Evolutionary conservation across 2,888 invertebrate species (phyloP), one percentile per base, ranked within the genome.

Genomic region (Alitta virens): DNA sequence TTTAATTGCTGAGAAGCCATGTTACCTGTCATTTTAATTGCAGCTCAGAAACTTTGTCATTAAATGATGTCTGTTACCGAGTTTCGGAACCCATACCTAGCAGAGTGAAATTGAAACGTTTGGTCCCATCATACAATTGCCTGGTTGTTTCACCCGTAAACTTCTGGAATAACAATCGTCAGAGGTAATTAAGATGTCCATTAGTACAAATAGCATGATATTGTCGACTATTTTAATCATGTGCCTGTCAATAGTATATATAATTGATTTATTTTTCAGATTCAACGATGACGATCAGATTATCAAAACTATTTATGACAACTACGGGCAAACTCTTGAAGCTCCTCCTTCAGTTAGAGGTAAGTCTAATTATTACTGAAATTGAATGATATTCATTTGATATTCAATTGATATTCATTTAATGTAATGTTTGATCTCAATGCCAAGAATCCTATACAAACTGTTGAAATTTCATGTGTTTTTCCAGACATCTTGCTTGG

Each of bases 131-230:
- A 79, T 96, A 93, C 80, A 91, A 89, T 79, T 97, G 97, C 81
- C 86, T 97, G 26, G 84, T 94, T 43, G 83, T 97, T 9, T 96
- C 96, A 0, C 97, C 96, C 0, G 94, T 94, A 5, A 94, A 93
- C 84, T 86, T 97, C 63, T 97, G 97, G 97, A 89, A 67, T 7
- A 69, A 68, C 38, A 73, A 78, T 57, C 46, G 46, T 21, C 18
- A 46, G 33, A 33, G 33, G 33, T 33, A 33, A 33, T 33, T 33
- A 33, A 33, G 33, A 33, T 12, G 33, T 5, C 33, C 33, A 33
- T n/a, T n/a, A n/a, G n/a, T n/a, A n/a, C n/a, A n/a, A n/a, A n/a
- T n/a, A 33, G 33, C 12, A 33, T 33, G 33, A 33, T 33, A 7
- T 5, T 33, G 33, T 33, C 12, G 5, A 12, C 33, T 7, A 33